A percentile compares a stretch with the other conserved stretches of the same genome.
phyloP scores from a whole-genome alignment of 2,113 vertebrate species.

The Pipa parva region DNA sequence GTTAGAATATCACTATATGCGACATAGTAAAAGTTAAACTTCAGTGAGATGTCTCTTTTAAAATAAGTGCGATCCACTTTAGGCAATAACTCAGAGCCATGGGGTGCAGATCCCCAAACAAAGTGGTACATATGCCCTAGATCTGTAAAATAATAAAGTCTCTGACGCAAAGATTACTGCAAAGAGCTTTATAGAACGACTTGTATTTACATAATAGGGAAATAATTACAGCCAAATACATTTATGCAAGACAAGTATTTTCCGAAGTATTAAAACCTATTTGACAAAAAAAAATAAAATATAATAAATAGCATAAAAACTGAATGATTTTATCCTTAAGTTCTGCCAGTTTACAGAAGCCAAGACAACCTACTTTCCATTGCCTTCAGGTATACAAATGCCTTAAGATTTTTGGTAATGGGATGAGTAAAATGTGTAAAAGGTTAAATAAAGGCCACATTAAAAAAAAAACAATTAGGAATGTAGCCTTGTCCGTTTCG shows the following conservation, averaged over 20 bases:
- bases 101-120: background rate
- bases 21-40: too few relatives aligned
- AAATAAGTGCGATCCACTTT: too few relatives aligned
- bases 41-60: too few relatives aligned
- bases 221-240: background rate
- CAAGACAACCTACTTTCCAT: background rate
- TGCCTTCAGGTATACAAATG: background rate
- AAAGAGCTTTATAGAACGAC: constrained; percentile 10
- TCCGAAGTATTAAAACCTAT: constrained; percentile 2
- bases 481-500: background rate
- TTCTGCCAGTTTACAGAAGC: background rate
- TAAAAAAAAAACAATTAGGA: background rate
- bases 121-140: background rate
- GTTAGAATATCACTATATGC: too few relatives aligned
- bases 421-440: background rate
- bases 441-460: background rate
- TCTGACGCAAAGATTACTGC: background rate
- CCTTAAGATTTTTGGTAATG: too few relatives aligned
- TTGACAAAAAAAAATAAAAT: background rate
- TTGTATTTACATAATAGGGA: constrained; percentile 18
- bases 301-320: constrained; percentile 15
- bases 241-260: background rate
- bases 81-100: too few relatives aligned
- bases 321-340: background rate
- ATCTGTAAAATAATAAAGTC: background rate